phyloP scores from a whole-genome alignment of 2,888 invertebrate genomes.

The Neuroscelio doddi region DNA sequence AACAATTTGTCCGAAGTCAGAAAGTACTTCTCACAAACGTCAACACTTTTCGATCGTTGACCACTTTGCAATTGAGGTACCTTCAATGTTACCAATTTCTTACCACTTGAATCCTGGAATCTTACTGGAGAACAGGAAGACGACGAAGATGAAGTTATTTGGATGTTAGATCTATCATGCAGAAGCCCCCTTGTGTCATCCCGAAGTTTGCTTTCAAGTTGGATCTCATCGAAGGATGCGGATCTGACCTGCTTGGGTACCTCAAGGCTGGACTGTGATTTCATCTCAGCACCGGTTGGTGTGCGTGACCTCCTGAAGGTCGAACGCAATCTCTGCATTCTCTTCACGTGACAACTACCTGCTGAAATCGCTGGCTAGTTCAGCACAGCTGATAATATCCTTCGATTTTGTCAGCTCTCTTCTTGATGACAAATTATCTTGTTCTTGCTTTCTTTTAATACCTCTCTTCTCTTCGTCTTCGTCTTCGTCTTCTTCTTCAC shows the following conservation, averaged over 20 bases:
- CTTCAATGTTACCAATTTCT: conserved; percentile 70
- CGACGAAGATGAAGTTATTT: conserved; percentile 53
- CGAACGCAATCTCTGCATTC: conserved; percentile 86
- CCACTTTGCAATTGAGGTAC: conserved; percentile 79
- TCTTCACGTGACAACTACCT: conserved; percentile 71
- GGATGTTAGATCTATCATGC: conserved; percentile 12
- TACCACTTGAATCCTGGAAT: conserved; percentile 55
- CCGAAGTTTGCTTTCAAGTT: conserved; percentile 64
- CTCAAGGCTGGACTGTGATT: conserved; percentile 91
- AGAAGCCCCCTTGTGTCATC: conserved; percentile 33
- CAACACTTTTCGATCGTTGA: conserved; percentile 86
- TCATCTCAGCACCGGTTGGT: conserved; percentile 92
- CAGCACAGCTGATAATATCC: not conserved
- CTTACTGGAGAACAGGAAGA: conserved; percentile 62
- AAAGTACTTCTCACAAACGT: conserved; percentile 77
- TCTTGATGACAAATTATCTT: too few relatives aligned
- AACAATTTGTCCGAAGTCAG: conserved; percentile 53
- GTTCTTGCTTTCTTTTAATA: not conserved
- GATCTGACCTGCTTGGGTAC: conserved; percentile 93
- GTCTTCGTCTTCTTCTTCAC: conserved; percentile 18
- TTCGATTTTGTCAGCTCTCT: too few relatives aligned
- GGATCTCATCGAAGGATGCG: conserved; percentile 92
- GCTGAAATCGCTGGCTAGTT: conserved; percentile 7
- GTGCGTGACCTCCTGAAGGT: conserved; percentile 91
- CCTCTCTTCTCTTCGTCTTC: conserved; percentile 25